A percentile compares a stretch with the other conserved stretches of the same genome.
Evolutionary conservation across 2,888 invertebrate genomes (phyloP).

Genomic region (Lepetodrilus schrolli): DNA sequence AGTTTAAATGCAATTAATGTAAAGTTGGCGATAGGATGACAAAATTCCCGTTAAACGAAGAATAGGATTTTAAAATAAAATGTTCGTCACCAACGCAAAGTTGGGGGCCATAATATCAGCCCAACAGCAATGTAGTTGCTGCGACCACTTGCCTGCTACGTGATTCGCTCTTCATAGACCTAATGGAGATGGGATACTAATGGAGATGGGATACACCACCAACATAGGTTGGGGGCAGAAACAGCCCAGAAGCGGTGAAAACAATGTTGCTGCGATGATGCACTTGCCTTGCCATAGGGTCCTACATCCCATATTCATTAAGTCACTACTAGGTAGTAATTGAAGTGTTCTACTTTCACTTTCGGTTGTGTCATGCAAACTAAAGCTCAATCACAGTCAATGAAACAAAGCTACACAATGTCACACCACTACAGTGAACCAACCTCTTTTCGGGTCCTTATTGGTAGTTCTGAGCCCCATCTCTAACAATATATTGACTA

Average conservation of each 20-base stretch:
- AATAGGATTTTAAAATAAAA: too few species aligned
- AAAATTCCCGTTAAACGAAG: too few species aligned
- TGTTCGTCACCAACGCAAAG: conserved; percentile 36
- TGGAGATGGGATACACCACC: conserved; percentile 30
- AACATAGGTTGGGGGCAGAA: conserved; percentile 36
- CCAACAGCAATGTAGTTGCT: conserved; percentile 41
- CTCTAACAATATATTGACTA: too few species aligned
- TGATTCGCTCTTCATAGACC: conserved; percentile 33
- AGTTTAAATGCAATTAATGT: too few species aligned
- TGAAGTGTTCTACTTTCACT: too few species aligned
- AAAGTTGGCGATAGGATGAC: too few species aligned
- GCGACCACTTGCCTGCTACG: conserved; percentile 45
- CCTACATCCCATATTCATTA: not conserved
- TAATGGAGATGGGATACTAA: not conserved
- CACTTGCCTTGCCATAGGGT: conserved; percentile 21
- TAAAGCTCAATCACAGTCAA: not conserved
- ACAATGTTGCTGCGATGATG: conserved; percentile 3
- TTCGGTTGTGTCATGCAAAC: conserved; percentile 18
- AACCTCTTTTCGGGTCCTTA: not conserved
- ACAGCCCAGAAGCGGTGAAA: conserved; percentile 9
- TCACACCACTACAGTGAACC: conserved; percentile 8
- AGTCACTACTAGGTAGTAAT: not conserved
- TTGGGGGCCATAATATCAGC: conserved; percentile 36
- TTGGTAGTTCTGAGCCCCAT: too few species aligned
- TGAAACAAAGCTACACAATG: not conserved